phyloP scores from a whole-genome alignment of 2,888 invertebrate species.

The Hyles lineata region DNA sequence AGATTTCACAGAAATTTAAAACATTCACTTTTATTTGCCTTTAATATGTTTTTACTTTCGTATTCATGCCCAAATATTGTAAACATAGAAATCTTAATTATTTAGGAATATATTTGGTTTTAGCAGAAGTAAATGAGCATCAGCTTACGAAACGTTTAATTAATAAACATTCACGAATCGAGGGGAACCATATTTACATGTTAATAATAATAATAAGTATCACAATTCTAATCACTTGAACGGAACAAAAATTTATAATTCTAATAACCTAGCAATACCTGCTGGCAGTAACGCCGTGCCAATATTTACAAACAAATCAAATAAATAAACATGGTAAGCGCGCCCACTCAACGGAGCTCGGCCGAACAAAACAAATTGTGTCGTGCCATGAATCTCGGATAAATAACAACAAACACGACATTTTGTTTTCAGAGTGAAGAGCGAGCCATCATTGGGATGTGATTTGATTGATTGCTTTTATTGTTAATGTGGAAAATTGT shows the following conservation, averaged over 20 bases:
- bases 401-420: conserved; percentile 7
- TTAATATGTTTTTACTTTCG: too few relatives aligned
- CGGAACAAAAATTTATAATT: not conserved
- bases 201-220: not conserved
- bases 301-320: conserved; percentile 5
- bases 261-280: not conserved
- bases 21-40: too few relatives aligned
- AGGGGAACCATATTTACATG: not conserved
- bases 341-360: conserved; percentile 8
- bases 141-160: too few relatives aligned
- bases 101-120: too few relatives aligned
- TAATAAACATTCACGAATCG: not conserved
- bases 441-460: not conserved
- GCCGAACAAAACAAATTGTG: conserved; percentile 5
- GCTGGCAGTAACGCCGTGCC: not conserved
- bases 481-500: not conserved
- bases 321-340: conserved; percentile 11
- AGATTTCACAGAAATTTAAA: too few relatives aligned
- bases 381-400: not conserved
- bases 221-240: not conserved
- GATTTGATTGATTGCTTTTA: conserved; percentile 13
- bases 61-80: too few relatives aligned
- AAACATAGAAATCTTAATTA: too few relatives aligned
- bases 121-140: too few relatives aligned
- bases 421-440: not conserved